A percentile compares a stretch with the other conserved stretches of the same genome.
Conservation (phyloP, 2,113 vertebrate genomes). For the Amazona guildingii region DNA sequence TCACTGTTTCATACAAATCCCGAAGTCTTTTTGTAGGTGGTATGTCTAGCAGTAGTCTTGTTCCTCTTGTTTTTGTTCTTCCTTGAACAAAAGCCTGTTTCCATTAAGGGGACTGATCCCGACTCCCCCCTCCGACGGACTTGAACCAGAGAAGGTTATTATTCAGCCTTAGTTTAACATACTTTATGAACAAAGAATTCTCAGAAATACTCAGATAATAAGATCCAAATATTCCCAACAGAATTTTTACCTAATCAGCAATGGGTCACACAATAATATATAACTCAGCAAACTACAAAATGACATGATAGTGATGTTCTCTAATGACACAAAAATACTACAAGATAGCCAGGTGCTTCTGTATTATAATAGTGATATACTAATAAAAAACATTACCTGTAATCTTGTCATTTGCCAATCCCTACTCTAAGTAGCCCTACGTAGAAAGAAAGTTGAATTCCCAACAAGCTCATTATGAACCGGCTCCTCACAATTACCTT, state of each 20-base stretch:
- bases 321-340: conserved; percentile 26
- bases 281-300: neutral
- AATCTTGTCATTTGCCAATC: neutral
- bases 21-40: neutral
- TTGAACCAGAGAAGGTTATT: neutral
- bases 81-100: neutral
- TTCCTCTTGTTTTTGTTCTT: neutral
- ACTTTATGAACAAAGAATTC: neutral
- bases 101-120: neutral
- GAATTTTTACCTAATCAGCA: neutral
- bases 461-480: neutral
- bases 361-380: neutral
- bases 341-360: neutral
- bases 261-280: neutral
- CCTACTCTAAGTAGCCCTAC: neutral
- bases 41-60: neutral
- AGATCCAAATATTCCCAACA: neutral
- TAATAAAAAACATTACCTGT: neutral
- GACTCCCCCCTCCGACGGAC: neutral
- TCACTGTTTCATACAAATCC: neutral
- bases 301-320: neutral
- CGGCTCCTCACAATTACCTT: neutral
- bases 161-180: neutral
- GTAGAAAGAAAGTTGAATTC: neutral
- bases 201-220: neutral